Evolutionary conservation across 2,888 invertebrate genomes (phyloP), one percentile per base, ranked within the genome.

Genomic region (Diarsia mendica): DNA sequence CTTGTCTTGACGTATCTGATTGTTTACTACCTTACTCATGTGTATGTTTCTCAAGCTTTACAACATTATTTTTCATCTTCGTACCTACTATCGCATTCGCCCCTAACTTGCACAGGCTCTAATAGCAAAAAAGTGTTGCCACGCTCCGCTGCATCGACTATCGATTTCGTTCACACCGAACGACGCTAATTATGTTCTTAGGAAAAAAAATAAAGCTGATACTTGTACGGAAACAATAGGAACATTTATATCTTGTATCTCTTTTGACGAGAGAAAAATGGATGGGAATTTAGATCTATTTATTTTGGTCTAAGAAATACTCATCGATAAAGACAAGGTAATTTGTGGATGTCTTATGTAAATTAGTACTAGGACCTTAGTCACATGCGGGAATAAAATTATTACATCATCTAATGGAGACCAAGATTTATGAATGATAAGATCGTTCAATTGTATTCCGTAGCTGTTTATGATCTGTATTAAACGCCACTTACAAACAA

Each of bases 111-210:
- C 75, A 77, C 80, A 74, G 78, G 65, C 70, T 66, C 76, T 64
- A 72, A 79, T 18, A 87, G 87, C 92, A 93, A 94, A 93, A 93
- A 89, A 89, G 89, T 74, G 89, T 88, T 82, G 90, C 89, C 86
- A 92, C 92, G 94, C 85, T 93, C 85, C 90, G 89, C 80, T 83
- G 94, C 88, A 89, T 93, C 89, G 88, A 93, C 94, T 94, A 93
- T 94, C 93, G 93, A 93, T 94, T 94, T 94, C 93, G 90, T 91
- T 90, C 88, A 86, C 86, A 85, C 83, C 82, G 82, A 80, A 63
- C 81, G 75, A 80, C 74, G 81, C 83, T 86, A 80, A 86, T 86
- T 88, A 85, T 76, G 70, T 67, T 68, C 69, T 39, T 75, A 75
- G n/a, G 55, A 72, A 67, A 79, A 77, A 85, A 84, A 75, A 63